Percentiles rank a stretch among this genome's conserved stretches.
These are phyloP conservation scores for Molorchus minor DNA, from an alignment of 2,888 invertebrate genomes.

Conservation along the genomic window DNA sequence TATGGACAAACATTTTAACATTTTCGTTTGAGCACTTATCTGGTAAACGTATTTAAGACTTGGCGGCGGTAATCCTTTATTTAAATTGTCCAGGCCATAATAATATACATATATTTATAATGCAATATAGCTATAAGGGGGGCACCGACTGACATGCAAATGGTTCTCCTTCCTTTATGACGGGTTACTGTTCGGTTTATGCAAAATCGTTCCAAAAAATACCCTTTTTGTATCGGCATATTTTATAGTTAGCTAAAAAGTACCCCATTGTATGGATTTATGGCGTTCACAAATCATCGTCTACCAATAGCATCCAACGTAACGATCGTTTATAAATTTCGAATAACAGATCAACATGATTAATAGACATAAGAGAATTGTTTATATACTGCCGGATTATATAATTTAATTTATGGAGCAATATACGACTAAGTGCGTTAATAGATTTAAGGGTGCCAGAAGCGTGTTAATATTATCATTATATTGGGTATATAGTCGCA, in stretches of 20 bases:
- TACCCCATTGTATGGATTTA: conserved; percentile 39
- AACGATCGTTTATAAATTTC: conserved; percentile 21
- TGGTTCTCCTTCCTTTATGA: too few relatives aligned
- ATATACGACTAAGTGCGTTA: conserved; percentile 16
- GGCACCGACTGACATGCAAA: too few relatives aligned
- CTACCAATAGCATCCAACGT: conserved; percentile 34
- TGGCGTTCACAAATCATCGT: conserved; percentile 40
- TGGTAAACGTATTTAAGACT: too few relatives aligned
- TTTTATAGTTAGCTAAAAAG: conserved; percentile 40
- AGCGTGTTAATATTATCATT: conserved; percentile 22
- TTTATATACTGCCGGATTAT: conserved; percentile 20
- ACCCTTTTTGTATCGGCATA: too few relatives aligned
- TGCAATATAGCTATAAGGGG: too few relatives aligned
- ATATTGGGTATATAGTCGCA: conserved; percentile 7
- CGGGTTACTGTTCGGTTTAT: too few relatives aligned
- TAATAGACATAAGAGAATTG: conserved; percentile 25
- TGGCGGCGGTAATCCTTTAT: too few relatives aligned
- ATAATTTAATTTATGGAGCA: conserved; percentile 22
- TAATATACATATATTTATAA: too few relatives aligned
- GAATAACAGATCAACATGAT: conserved; percentile 22
- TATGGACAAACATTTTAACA: too few relatives aligned
- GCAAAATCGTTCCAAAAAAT: too few relatives aligned
- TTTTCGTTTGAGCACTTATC: too few relatives aligned
- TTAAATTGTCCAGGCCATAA: too few relatives aligned
- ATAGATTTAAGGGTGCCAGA: conserved; percentile 18